These are phyloP conservation scores for Hemithea aestivaria DNA, from an alignment of 2,888 invertebrate genomes.

Conservation along the genomic window DNA sequence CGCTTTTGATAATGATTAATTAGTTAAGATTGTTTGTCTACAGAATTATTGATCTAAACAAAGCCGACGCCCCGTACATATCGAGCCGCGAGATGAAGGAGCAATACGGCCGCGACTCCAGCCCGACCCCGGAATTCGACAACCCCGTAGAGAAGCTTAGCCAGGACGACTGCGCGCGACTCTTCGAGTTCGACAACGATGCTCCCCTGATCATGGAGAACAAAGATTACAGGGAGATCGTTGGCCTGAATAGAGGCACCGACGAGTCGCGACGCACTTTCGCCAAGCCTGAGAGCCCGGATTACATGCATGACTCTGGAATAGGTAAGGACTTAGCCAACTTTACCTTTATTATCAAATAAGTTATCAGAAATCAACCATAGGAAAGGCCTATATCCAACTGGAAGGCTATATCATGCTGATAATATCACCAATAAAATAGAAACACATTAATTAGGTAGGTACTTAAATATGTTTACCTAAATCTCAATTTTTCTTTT, in stretches of 20 bases:
- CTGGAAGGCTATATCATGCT: too few species aligned
- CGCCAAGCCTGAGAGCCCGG: constrained; percentile 71
- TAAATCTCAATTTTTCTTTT: constrained; percentile 29
- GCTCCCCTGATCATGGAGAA: constrained; percentile 73
- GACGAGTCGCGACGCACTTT: constrained; percentile 73
- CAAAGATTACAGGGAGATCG: constrained; percentile 69
- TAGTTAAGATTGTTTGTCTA: constrained; percentile 29
- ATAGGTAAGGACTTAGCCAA: constrained; percentile 50
- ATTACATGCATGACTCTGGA: constrained; percentile 77
- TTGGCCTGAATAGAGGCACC: constrained; percentile 70
- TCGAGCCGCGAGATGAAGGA: constrained; percentile 58
- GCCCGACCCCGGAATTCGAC: constrained; percentile 52
- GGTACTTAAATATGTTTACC: too few species aligned
- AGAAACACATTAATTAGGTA: too few species aligned
- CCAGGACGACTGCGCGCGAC: constrained; percentile 69
- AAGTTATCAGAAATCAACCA: too few species aligned
- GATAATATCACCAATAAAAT: too few species aligned
- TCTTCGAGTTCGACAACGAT: constrained; percentile 80
- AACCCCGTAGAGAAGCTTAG: constrained; percentile 67
- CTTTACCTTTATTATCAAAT: too few species aligned
- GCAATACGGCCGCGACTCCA: constrained; percentile 57
- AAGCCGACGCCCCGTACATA: constrained; percentile 65
- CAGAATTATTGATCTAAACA: constrained; percentile 76
- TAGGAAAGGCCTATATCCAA: too few species aligned
- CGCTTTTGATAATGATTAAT: too few species aligned